Conservation (phyloP, 2,888 invertebrate genomes). For the Petrophora chlorosata region DNA sequence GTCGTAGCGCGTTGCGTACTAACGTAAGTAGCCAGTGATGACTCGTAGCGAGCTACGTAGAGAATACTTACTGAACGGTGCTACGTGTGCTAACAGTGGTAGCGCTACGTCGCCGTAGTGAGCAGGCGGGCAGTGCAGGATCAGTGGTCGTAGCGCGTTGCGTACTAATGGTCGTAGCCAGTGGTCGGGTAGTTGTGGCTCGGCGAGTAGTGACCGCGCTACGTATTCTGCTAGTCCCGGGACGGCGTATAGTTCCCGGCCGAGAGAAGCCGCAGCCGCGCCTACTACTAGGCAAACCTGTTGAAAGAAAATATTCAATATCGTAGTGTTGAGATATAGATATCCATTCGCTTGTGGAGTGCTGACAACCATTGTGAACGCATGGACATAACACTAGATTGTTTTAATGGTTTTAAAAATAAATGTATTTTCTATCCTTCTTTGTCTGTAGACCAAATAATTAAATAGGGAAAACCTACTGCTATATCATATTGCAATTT, state of each 20-base stretch:
- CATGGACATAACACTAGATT: no score
- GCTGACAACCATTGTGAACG: no score
- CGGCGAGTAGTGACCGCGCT: constrained; percentile 87
- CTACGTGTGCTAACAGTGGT: constrained; percentile 90
- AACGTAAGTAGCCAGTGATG: constrained; percentile 68
- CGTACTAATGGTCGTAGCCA: constrained; percentile 92
- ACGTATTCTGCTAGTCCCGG: constrained; percentile 90
- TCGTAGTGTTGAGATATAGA: neutral
- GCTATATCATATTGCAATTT: no score
- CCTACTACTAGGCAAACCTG: constrained; percentile 84
- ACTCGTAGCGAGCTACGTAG: no score
- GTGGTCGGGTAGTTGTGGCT: constrained; percentile 92
- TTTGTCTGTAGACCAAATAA: no score
- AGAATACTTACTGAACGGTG: constrained; percentile 88
- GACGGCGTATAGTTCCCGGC: constrained; percentile 92
- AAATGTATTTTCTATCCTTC: no score
- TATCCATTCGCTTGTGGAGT: no score
- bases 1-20: constrained; percentile 92
- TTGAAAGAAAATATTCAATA: neutral
- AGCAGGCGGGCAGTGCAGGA: constrained; percentile 93
- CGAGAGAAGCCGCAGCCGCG: constrained; percentile 90
- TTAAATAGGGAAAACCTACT: no score
- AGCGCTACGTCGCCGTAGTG: constrained; percentile 90
- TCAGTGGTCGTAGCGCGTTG: constrained; percentile 93
- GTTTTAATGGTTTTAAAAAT: no score